Evolutionary conservation across 2,797 vertebrate species (phyloP).

Genomic region (Pseudomugil gertrudae): DNA sequence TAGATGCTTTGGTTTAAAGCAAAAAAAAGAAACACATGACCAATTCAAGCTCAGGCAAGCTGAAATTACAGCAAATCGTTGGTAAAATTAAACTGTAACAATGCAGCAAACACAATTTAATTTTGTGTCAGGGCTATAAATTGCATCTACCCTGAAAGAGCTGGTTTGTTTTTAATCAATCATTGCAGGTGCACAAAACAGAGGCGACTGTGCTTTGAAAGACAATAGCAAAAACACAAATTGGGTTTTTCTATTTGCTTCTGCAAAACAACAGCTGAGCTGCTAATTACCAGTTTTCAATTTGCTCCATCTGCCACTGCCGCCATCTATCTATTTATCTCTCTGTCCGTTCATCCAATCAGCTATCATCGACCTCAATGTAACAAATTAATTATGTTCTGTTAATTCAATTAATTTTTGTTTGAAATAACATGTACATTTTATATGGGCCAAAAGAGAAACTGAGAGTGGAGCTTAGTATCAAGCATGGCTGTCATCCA

Average conservation of each 20-base stretch:
- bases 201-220: slow-evolving; percentile 40
- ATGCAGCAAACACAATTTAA: slow-evolving; percentile 59
- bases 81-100: slow-evolving; percentile 63
- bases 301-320: slow-evolving; percentile 17
- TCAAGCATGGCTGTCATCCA: neutral
- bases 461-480: neutral
- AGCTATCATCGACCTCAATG: neutral
- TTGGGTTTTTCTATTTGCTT: slow-evolving; percentile 62
- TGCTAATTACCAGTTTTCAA: slow-evolving; percentile 64
- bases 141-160: slow-evolving; percentile 41
- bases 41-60: slow-evolving; percentile 29
- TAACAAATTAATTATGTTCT: neutral
- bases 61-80: slow-evolving; percentile 54
- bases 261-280: slow-evolving; percentile 65
- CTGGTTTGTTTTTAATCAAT: slow-evolving; percentile 64
- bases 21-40: slow-evolving; percentile 37
- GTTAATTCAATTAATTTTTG: neutral
- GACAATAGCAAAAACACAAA: slow-evolving; percentile 63
- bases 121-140: slow-evolving; percentile 55
- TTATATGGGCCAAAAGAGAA: neutral
- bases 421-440: neutral
- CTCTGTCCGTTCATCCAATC: neutral
- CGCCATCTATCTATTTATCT: neutral
- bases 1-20: slow-evolving; percentile 37
- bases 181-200: slow-evolving; percentile 62